Conservation (phyloP, 1,140 invertebrate species). For the Schmidtea mediterranea region DNA sequence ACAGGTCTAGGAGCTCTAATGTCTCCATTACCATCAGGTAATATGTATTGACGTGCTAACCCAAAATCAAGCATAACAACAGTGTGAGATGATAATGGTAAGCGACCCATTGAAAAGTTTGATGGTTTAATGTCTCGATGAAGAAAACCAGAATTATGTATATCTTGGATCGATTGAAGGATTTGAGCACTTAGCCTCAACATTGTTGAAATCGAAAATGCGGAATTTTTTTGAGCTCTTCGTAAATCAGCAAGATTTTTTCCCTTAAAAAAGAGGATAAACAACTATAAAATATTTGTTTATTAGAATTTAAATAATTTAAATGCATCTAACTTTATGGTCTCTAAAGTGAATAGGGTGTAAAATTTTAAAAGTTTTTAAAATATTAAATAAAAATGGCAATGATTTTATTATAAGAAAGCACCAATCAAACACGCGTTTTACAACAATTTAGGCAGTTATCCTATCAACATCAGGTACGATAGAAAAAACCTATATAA, state of each 20-base stretch:
- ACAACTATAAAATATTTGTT: too few species aligned
- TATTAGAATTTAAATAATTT: too few species aligned
- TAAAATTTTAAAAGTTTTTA: too few species aligned
- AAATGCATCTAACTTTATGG: too few species aligned
- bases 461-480: too few species aligned
- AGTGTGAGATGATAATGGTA: slow-evolving; percentile 46
- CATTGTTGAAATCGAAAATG: slow-evolving; percentile 82
- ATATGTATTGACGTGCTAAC: slow-evolving; percentile 68
- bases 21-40: slow-evolving; percentile 57
- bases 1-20: slow-evolving; percentile 46
- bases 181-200: slow-evolving; percentile 79
- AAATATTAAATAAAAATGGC: too few species aligned
- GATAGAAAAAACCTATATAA: too few species aligned
- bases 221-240: slow-evolving; percentile 64
- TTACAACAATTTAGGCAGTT: too few species aligned
- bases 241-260: slow-evolving; percentile 73
- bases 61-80: slow-evolving; percentile 99
- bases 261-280: background rate
- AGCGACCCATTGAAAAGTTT: slow-evolving; percentile 77
- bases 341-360: too few species aligned
- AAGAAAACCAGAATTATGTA: slow-evolving; percentile 92
- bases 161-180: slow-evolving; percentile 76
- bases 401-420: too few species aligned
- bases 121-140: slow-evolving; percentile 96
- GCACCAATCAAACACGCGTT: too few species aligned